Base-by-base conservation (phyloP, 1,140 invertebrate species). In the Anastrepha ludens region DNA sequence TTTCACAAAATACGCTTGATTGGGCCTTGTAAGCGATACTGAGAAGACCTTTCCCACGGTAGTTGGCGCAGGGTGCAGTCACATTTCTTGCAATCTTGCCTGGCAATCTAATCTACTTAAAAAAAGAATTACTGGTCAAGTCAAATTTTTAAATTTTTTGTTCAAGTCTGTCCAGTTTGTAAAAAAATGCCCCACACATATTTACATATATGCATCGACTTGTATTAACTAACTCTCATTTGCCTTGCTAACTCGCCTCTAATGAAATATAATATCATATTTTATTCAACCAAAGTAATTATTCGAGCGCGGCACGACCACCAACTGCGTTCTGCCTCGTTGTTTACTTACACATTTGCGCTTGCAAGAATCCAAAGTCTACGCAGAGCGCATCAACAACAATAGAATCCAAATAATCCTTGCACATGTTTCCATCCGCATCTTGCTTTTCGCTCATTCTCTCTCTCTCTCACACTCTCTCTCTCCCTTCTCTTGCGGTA, bases 241-340 rank as follows among this genome's bases (percentile, higher is more conserved):
- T 44, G 41, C 70, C 17, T 17, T 47, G 41, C 29, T 74, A 81
- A 81, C 74, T 55, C 20, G 74, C n/a, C 74, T 55, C 41, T 81
- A 81, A 81, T 81, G 74, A 55, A 81, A 81, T 81, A 81, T 81
- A 81, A 81, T 81, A 81, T 81, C 74, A 81, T 81, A 81, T 81
- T 81, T 81, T 81, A 81, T 81, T 55, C 55, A 20, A 55, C 67
- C 39, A 47, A 74, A 74, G 67, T 47, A n/a, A 74, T 44, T 47
- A 39, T 74, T 55, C 74, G n/a, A 29, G 74, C 74, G 2, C 67
- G 55, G 47, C 2, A 15, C 8, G 20, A 11, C 74, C 74, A 81
- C 74, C 74, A 50, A 20, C 74, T 81, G 74, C 29, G 74, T n/a
- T 20, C 17, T 9, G 50, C 47, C 17, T 81, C 13, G n/a, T 20